These are phyloP conservation scores for Lutjanus erythropterus DNA, from an alignment of 2,113 vertebrate genomes.

Conservation along the genomic window DNA sequence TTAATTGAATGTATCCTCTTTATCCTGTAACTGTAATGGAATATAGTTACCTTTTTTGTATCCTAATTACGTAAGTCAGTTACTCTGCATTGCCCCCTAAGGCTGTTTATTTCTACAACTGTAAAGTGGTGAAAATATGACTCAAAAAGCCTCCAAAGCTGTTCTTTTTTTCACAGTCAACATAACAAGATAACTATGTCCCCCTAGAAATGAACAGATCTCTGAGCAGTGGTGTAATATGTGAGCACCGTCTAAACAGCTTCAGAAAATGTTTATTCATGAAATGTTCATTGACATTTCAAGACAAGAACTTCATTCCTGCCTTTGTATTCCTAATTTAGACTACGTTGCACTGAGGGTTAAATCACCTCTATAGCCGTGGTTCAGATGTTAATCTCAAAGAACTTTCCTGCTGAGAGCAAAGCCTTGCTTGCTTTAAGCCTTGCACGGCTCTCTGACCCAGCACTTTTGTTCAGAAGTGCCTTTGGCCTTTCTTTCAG, in stretches of 20 bases:
- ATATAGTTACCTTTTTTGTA: no score
- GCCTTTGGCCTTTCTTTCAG: constrained; percentile 62
- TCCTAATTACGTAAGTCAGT: no score
- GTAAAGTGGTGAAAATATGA: not conserved
- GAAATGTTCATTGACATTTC: not conserved
- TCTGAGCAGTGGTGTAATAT: not conserved
- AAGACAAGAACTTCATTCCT: constrained; percentile 18
- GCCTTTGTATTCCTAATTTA: constrained; percentile 16
- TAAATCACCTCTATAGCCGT: constrained; percentile 40
- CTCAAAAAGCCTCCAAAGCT: not conserved
- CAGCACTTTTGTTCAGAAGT: constrained; percentile 59
- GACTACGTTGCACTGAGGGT: constrained; percentile 9
- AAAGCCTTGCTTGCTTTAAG: constrained; percentile 62
- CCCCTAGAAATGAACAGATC: not conserved
- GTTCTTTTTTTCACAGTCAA: not conserved
- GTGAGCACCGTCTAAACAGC: not conserved
- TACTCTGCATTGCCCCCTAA: no score
- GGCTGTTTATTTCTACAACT: not conserved
- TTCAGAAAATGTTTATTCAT: constrained; percentile 1
- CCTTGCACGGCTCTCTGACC: constrained; percentile 59
- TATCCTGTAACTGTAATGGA: no score
- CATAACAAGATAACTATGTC: not conserved
- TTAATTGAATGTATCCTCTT: no score
- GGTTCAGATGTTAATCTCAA: constrained; percentile 68
- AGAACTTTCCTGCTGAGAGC: constrained; percentile 64